A percentile compares a stretch with the other conserved stretches of the same genome.
phyloP scores from a whole-genome alignment of 2,797 vertebrate species.

The Acanthurus tractus region DNA sequence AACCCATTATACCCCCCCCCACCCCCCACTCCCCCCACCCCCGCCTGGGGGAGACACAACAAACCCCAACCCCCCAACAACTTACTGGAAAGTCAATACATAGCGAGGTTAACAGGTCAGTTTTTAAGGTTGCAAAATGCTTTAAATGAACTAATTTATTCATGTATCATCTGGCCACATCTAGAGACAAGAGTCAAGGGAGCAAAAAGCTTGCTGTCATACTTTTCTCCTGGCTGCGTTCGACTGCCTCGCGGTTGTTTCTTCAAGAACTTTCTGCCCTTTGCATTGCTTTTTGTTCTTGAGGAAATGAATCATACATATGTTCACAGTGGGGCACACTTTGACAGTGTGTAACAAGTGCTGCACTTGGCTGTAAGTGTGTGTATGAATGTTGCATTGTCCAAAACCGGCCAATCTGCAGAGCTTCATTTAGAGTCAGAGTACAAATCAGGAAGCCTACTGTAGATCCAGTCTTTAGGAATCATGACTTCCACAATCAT shows the following conservation, averaged over 20 bases:
- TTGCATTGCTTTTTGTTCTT: too few relatives aligned
- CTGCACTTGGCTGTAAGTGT: background rate
- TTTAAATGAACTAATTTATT: background rate
- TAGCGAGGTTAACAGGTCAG: background rate
- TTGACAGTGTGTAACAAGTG: too few relatives aligned
- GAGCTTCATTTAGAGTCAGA: background rate
- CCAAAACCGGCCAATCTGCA: background rate
- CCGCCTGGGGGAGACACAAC: constrained; percentile 22
- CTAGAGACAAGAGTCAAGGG: background rate
- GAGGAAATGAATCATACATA: too few relatives aligned
- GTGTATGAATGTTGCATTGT: background rate
- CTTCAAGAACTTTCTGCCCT: background rate
- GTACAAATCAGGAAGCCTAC: background rate
- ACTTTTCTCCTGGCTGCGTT: background rate
- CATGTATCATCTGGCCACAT: background rate
- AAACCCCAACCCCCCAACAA: constrained; percentile 2
- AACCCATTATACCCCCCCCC: constrained; percentile 36
- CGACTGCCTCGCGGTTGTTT: too few relatives aligned
- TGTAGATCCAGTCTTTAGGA: background rate
- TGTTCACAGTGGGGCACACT: too few relatives aligned
- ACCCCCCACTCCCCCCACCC: too few relatives aligned
- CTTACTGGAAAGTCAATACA: background rate
- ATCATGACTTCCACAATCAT: background rate
- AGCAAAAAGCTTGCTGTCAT: background rate
- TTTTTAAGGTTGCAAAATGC: background rate